Conservation (phyloP, 64 coral and sea anemone species). For the Platygyra sinensis region DNA sequence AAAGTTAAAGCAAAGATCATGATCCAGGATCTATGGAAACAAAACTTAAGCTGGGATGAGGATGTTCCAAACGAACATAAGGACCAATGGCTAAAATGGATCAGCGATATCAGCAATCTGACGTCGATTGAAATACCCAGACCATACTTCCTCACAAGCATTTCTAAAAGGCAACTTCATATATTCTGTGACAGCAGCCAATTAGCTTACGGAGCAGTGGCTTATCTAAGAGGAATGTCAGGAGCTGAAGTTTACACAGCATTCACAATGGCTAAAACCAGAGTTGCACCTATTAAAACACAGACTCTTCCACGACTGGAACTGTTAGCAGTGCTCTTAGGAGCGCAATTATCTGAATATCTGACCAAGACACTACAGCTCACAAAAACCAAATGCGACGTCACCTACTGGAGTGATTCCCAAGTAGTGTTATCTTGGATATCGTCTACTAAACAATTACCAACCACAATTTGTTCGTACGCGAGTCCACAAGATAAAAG, state of each 20-base stretch:
- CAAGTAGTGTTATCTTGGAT: constrained; percentile 57
- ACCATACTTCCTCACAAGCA: background rate
- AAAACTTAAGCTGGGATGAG: too few species aligned
- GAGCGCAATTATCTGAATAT: constrained; percentile 42
- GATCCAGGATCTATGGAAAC: too few species aligned
- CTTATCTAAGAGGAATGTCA: constrained; percentile 34
- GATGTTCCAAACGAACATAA: too few species aligned
- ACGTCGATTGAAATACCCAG: too few species aligned
- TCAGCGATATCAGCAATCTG: too few species aligned
- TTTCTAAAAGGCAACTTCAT: constrained; percentile 32
- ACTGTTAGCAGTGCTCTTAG: constrained; percentile 51
- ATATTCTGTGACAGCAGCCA: constrained; percentile 47
- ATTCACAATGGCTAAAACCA: constrained; percentile 51
- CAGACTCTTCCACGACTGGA: constrained; percentile 52
- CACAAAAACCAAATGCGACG: background rate
- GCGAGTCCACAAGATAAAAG: constrained; percentile 42
- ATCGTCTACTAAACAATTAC: constrained; percentile 17
- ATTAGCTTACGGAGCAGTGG: constrained; percentile 54
- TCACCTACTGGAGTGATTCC: constrained; percentile 42
- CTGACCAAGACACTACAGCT: constrained; percentile 7
- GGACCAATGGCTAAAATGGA: too few species aligned
- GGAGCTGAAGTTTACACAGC: background rate
- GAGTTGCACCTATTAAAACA: constrained; percentile 31
- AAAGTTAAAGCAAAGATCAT: too few species aligned
- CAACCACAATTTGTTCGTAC: constrained; percentile 48